These are phyloP conservation scores for Molorchus minor DNA, from an alignment of 2,888 invertebrate genomes.

Conservation along the genomic window DNA sequence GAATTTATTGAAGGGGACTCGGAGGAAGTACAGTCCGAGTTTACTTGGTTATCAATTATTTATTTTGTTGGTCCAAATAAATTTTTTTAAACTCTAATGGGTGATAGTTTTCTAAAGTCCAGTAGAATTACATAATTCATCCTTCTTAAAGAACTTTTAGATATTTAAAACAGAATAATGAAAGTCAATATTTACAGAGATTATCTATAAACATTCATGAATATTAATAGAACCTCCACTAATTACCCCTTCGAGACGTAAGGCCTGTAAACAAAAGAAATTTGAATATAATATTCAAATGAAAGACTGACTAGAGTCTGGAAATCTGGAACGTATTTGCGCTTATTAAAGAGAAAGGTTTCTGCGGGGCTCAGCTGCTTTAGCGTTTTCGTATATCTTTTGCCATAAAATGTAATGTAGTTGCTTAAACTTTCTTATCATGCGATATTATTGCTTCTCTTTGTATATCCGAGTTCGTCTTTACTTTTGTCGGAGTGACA, in stretches of 20 bases:
- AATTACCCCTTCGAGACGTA: neutral
- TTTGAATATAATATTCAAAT: constrained; percentile 34
- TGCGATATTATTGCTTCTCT: constrained; percentile 10
- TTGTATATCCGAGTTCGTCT: constrained; percentile 2
- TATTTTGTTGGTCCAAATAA: too few relatives aligned
- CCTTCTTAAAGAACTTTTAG: neutral
- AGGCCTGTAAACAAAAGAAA: constrained; percentile 20
- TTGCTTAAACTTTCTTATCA: constrained; percentile 15
- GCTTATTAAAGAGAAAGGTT: constrained; percentile 27
- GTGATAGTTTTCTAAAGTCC: too few relatives aligned
- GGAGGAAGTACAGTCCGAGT: too few relatives aligned
- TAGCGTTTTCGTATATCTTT: constrained; percentile 6
- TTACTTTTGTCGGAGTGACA: neutral
- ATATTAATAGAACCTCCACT: constrained; percentile 8
- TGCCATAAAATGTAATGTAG: constrained; percentile 14
- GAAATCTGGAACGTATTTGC: constrained; percentile 31
- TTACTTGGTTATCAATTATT: too few relatives aligned
- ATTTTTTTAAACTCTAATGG: too few relatives aligned
- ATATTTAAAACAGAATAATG: constrained; percentile 2
- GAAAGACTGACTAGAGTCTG: constrained; percentile 26
- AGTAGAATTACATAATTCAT: too few relatives aligned
- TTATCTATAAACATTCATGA: constrained; percentile 9
- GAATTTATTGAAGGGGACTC: too few relatives aligned
- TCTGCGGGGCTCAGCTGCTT: constrained; percentile 11
- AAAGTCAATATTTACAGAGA: constrained; percentile 12